Evolutionary conservation across 1,140 invertebrate genomes (phyloP), one percentile per base, ranked within the genome.

Genomic region (Drosophila rhopaloa): DNA sequence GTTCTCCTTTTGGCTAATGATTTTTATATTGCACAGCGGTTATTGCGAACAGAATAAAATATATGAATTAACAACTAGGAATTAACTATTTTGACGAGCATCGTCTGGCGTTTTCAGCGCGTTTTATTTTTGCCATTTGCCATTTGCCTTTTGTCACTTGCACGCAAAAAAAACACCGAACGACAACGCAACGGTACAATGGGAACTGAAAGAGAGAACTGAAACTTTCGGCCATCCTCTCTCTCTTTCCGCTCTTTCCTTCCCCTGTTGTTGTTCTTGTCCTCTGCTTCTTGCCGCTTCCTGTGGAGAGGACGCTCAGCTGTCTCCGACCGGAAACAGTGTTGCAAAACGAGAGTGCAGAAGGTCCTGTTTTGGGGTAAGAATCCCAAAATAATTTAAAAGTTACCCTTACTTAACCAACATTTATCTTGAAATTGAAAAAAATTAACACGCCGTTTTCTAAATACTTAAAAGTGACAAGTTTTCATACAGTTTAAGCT

Each of bases 21-120:
- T 27, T 73, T 71, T 11, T 50, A 71, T 83, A 86, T 86, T 86
- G 82, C 82, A 86, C 82, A 86, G 59, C 76, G 47, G 61, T 84
- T 48, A 48, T 48, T 80, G n/a, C 43, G 19, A 68, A 70, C 50
- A 27, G 32, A 66, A 37, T 11, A 35, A 47, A 57, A 61, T 40
- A 11, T 51, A 51, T 38, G 35, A 70, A 68, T 46, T 70, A 86
- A 76, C 79, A 86, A 88, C 82, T 86, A 86, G 50, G 59, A 82
- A 88, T 86, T 86, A 86, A 86, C 83, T 86, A 88, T 66, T 70
- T 73, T 19, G 29, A 35, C 50, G 29, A 37, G 35, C 65, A 57
- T 68, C 46, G 68, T 38, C 44, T 54, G 48, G 38, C 29, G 65
- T 35, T 41, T 62, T 60, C 37, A 11, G 50, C 32, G 60, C 43